A percentile compares a stretch with the other conserved stretches of the same genome.
Conservation (phyloP, 2,888 invertebrate genomes). For the Dendrolimus houi region DNA sequence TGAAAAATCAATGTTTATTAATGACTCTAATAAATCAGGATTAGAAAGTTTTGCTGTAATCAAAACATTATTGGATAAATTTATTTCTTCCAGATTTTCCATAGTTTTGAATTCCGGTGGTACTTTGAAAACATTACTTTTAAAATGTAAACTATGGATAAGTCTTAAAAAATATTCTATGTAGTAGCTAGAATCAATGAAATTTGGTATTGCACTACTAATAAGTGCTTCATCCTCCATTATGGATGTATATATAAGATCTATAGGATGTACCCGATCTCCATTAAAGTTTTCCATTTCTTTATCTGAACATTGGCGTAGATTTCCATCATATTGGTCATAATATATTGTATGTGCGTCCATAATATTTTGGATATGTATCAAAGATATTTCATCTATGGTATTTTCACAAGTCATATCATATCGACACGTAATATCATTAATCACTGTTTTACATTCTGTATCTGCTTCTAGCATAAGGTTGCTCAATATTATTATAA, state of each 20-base stretch:
- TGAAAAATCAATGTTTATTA: slow-evolving; percentile 39
- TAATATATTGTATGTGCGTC: not conserved
- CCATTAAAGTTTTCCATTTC: not conserved
- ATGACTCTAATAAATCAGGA: slow-evolving; percentile 12
- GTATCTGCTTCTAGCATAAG: not conserved
- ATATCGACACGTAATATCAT: not conserved
- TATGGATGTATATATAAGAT: not conserved
- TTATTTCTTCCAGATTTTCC: slow-evolving; percentile 25
- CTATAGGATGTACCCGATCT: not conserved
- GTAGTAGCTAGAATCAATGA: no score
- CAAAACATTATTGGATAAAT: slow-evolving; percentile 33
- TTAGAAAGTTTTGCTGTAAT: slow-evolving; percentile 31
- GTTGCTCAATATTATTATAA: not conserved
- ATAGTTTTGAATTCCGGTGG: slow-evolving; percentile 24
- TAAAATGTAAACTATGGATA: slow-evolving; percentile 29
- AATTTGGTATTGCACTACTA: no score
- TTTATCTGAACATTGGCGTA: not conserved
- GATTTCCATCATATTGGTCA: not conserved
- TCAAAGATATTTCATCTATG: not conserved
- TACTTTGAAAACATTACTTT: slow-evolving; percentile 18
- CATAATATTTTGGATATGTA: no score
- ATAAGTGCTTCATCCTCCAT: not conserved
- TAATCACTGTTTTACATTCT: not conserved
- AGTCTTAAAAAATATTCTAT: not conserved
- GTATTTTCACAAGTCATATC: not conserved